These are phyloP conservation scores for Oncopodura yosiiana DNA, from an alignment of 1,140 invertebrate genomes.

Conservation along the genomic window DNA sequence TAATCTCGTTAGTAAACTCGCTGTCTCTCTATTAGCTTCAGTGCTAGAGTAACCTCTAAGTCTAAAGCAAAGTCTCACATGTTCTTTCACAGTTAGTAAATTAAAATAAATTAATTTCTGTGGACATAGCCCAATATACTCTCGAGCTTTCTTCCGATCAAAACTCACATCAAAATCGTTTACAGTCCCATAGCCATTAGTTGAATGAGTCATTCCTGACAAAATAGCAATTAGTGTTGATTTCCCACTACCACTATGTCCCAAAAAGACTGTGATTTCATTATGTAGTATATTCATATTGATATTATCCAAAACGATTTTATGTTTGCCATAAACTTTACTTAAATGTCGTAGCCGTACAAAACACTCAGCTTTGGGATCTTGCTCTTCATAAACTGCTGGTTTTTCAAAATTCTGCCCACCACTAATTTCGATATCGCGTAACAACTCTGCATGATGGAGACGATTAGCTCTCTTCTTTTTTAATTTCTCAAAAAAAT, in stretches of 20 bases:
- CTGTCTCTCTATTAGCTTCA: constrained; percentile 1
- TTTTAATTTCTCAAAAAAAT: constrained; percentile 1
- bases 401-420: constrained; percentile 17
- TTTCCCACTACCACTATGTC: constrained; percentile 26
- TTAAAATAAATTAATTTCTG: constrained; percentile 23
- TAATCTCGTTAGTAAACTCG: constrained; percentile 2
- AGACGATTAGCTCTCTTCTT: background rate
- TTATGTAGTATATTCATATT: constrained; percentile 21
- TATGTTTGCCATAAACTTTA: constrained; percentile 19
- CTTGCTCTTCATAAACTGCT: constrained; percentile 17
- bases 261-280: constrained; percentile 28
- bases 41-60: constrained; percentile 12
- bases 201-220: constrained; percentile 22
- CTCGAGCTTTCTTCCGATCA: constrained; percentile 5
- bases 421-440: background rate
- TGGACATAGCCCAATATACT: constrained; percentile 20
- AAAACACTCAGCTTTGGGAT: background rate
- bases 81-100: constrained; percentile 21
- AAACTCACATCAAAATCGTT: constrained; percentile 11
- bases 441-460: background rate
- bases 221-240: constrained; percentile 16
- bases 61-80: constrained; percentile 20
- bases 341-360: constrained; percentile 13
- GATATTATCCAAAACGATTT: constrained; percentile 20
- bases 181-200: constrained; percentile 14